Evolutionary conservation across 2,888 invertebrate genomes (phyloP).

Genomic region (Scaptomyza cyrtandrae): DNA sequence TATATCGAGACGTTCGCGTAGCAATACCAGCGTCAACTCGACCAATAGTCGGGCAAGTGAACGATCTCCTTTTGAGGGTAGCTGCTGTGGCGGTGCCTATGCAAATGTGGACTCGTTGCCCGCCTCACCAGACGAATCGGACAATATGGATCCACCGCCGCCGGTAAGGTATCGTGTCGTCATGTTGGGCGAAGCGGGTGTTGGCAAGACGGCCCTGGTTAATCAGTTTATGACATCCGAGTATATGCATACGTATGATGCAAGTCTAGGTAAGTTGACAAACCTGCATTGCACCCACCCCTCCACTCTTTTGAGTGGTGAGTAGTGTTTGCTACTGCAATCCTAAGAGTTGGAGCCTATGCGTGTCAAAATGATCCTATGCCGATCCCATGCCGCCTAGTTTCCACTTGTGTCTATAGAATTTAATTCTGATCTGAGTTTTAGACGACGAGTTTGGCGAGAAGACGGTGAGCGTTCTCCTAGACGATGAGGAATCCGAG

Average conservation of each 20-base stretch:
- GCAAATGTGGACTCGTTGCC: conserved; percentile 91
- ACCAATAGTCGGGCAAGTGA: conserved; percentile 93
- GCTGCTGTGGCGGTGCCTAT: conserved; percentile 92
- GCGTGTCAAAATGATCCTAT: conserved; percentile 60
- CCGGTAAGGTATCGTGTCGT: conserved; percentile 90
- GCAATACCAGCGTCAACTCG: conserved; percentile 95
- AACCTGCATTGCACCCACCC: conserved; percentile 4
- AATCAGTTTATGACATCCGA: conserved; percentile 98
- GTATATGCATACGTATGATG: conserved; percentile 97
- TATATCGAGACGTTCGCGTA: conserved; percentile 92
- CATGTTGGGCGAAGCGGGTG: conserved; percentile 92
- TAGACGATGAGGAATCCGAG: conserved; percentile 95
- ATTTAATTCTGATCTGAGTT: conserved; percentile 85
- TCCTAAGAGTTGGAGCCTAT: conserved; percentile 63
- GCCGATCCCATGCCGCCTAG: conserved; percentile 58
- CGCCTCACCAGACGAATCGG: conserved; percentile 89
- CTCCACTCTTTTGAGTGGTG: conserved; percentile 27
- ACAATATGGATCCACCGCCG: conserved; percentile 86
- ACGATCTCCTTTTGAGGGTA: conserved; percentile 93
- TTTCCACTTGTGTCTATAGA: conserved; percentile 79
- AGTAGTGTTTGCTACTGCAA: conserved; percentile 65
- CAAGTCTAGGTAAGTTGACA: conserved; percentile 90
- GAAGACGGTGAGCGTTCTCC: conserved; percentile 94
- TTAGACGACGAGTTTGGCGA: conserved; percentile 96
- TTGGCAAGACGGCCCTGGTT: conserved; percentile 95